phyloP scores from a whole-genome alignment of 2,888 invertebrate genomes.

The Nemurella pictetii region DNA sequence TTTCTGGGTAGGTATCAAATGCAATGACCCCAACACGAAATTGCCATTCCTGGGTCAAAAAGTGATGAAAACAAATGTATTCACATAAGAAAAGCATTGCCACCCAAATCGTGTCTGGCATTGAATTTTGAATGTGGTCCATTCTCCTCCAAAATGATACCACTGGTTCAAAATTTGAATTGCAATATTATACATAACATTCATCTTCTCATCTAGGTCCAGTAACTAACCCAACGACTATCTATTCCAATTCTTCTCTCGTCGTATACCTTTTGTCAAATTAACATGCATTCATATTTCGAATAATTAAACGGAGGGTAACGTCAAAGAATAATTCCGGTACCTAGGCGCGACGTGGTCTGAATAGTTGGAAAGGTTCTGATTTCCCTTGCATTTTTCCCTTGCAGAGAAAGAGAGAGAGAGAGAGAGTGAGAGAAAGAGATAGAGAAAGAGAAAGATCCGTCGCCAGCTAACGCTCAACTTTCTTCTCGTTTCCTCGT shows the following conservation, averaged over 20 bases:
- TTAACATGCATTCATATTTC: not conserved
- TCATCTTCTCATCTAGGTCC: no score
- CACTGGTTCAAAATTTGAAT: no score
- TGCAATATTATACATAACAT: no score
- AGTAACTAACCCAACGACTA: not conserved
- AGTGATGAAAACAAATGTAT: no score
- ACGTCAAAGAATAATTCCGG: not conserved
- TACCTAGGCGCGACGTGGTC: not conserved
- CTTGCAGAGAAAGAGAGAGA: not conserved
- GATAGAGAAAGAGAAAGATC: not conserved
- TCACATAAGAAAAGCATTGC: no score
- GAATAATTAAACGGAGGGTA: not conserved
- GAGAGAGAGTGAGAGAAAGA: not conserved
- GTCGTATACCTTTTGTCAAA: not conserved
- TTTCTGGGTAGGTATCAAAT: no score
- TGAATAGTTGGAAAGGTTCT: not conserved
- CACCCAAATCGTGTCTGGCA: no score
- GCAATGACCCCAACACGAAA: no score
- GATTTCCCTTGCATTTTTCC: constrained; percentile 1
- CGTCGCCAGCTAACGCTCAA: not conserved
- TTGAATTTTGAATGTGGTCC: no score
- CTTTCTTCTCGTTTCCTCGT: not conserved
- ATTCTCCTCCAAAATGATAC: no score
- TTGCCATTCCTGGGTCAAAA: no score
- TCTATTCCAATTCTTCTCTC: not conserved